Conservation (phyloP, 2,888 invertebrate genomes). For the Leptopilina syphax region DNA sequence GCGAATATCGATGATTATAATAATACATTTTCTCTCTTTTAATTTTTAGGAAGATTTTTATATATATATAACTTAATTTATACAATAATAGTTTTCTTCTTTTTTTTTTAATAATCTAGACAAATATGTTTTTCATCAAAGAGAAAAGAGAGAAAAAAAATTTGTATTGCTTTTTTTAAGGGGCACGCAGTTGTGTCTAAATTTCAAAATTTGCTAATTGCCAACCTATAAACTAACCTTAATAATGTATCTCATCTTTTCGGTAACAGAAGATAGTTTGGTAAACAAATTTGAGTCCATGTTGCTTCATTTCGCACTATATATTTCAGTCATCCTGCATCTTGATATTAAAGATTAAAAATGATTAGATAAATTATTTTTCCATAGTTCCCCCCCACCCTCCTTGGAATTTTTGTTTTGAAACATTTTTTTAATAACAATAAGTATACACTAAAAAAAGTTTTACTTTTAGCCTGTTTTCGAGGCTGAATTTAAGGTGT, state of each 20-base stretch:
- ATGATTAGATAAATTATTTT: neutral
- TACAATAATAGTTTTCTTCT: conserved; percentile 55
- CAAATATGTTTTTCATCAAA: too few species aligned
- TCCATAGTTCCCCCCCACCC: too few species aligned
- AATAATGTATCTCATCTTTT: conserved; percentile 12
- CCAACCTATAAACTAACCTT: conserved; percentile 15
- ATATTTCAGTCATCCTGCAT: conserved; percentile 6
- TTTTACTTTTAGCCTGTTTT: too few species aligned
- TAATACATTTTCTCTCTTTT: conserved; percentile 56
- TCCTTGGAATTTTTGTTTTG: too few species aligned
- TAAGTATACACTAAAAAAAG: too few species aligned
- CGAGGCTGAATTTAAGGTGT: too few species aligned
- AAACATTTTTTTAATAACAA: too few species aligned
- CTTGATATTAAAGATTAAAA: conserved; percentile 13
- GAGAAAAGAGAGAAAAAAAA: conserved; percentile 16
- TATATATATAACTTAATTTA: conserved; percentile 59
- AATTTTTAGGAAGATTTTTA: conserved; percentile 50
- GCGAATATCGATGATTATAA: conserved; percentile 62
- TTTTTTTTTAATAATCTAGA: too few species aligned
- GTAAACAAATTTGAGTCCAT: conserved; percentile 13
- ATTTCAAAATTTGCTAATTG: neutral
- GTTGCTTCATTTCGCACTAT: neutral
- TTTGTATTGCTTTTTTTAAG: conserved; percentile 35
- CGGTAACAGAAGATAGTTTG: conserved; percentile 20
- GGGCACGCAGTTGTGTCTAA: neutral